Percentiles rank a stretch among this genome's conserved stretches.
Conservation (phyloP, 2,797 vertebrate species). For the Chaetodon trifasciatus region DNA sequence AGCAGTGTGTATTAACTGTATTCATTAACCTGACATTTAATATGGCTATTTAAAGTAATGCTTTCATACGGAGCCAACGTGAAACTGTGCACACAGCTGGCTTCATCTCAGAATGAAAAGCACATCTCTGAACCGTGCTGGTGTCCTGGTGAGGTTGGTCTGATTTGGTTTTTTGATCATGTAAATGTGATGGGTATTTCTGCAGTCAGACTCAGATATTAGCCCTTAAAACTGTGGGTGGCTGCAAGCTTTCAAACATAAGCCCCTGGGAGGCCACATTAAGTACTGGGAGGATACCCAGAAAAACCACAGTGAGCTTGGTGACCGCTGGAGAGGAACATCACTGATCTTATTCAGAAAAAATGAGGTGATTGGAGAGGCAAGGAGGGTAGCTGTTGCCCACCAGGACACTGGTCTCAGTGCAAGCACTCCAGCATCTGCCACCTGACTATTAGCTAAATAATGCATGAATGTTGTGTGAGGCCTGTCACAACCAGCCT, state of each 20-base stretch:
- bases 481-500: slow-evolving; percentile 47
- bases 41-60: not conserved
- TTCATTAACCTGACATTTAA: slow-evolving; percentile 11
- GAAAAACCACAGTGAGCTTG: slow-evolving; percentile 36
- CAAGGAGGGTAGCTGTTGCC: slow-evolving; percentile 14
- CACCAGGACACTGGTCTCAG: slow-evolving; percentile 48
- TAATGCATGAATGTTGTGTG: slow-evolving; percentile 73
- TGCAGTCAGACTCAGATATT: slow-evolving; percentile 21
- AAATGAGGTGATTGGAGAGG: slow-evolving; percentile 12
- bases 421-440: slow-evolving; percentile 70
- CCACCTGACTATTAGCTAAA: slow-evolving; percentile 74
- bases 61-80: not conserved
- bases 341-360: slow-evolving; percentile 26
- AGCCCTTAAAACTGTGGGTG: slow-evolving; percentile 41
- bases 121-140: not conserved
- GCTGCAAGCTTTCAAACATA: slow-evolving; percentile 34
- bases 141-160: not conserved
- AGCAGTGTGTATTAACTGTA: not conserved
- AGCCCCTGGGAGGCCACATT: slow-evolving; percentile 38
- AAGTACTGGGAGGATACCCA: slow-evolving; percentile 37
- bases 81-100: not conserved
- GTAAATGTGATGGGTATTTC: slow-evolving; percentile 41
- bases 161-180: slow-evolving; percentile 34
- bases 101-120: slow-evolving; percentile 13
- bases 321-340: slow-evolving; percentile 13